Evolutionary conservation across 1,140 invertebrate genomes (phyloP).

Genomic region (Hylaeus volcanicus): DNA sequence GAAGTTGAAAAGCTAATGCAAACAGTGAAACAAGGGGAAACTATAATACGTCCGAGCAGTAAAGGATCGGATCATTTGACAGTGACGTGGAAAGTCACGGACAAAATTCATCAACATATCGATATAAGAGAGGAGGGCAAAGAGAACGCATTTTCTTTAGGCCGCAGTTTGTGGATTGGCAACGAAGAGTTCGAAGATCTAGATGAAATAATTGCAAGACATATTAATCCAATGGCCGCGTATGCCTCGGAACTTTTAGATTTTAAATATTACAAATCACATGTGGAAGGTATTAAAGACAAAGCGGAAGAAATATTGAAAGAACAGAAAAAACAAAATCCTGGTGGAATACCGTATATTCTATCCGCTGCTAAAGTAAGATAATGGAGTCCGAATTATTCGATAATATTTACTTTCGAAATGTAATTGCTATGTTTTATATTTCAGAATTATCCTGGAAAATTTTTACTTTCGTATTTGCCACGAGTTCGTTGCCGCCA

Average conservation of each 20-base stretch:
- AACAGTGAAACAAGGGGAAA: slow-evolving; percentile 97
- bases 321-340: slow-evolving; percentile 92
- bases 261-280: slow-evolving; percentile 94
- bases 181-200: slow-evolving; percentile 98
- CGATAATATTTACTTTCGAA: slow-evolving; percentile 6
- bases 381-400: background rate
- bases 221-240: slow-evolving; percentile 97
- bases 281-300: slow-evolving; percentile 87
- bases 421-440: background rate
- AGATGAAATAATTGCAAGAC: slow-evolving; percentile 98
- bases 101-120: slow-evolving; percentile 97
- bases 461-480: slow-evolving; percentile 96
- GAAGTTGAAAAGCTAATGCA: slow-evolving; percentile 95
- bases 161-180: slow-evolving; percentile 91
- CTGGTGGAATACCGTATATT: slow-evolving; percentile 94
- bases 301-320: slow-evolving; percentile 93
- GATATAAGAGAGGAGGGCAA: slow-evolving; percentile 98
- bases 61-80: slow-evolving; percentile 98
- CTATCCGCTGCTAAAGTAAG: slow-evolving; percentile 89
- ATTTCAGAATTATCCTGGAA: slow-evolving; percentile 91
- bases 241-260: slow-evolving; percentile 93
- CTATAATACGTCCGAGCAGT: slow-evolving; percentile 97
- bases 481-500: slow-evolving; percentile 91
- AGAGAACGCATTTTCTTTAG: slow-evolving; percentile 97
- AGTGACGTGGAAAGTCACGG: slow-evolving; percentile 98